These are phyloP conservation scores for Neogale vison DNA, from an alignment of 2,113 vertebrate genomes.

Conservation along the genomic window DNA sequence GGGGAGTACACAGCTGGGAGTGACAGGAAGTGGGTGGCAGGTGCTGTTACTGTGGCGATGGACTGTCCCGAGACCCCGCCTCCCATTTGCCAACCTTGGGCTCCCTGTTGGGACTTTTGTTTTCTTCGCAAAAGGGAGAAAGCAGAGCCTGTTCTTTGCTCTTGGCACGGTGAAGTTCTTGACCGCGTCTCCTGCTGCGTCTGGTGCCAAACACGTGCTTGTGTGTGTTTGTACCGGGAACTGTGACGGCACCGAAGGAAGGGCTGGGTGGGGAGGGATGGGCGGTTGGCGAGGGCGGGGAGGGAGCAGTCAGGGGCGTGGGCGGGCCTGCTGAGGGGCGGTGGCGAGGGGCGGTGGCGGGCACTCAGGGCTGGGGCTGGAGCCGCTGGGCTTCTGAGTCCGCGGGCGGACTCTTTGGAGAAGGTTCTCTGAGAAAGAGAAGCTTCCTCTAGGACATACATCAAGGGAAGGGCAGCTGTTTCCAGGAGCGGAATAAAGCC, in stretches of 20 bases:
- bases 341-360: fast-evolving
- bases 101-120: fast-evolving
- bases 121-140: not conserved
- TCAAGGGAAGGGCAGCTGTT: not conserved
- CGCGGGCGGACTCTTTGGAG: fast-evolving
- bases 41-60: not conserved
- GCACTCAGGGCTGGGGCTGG: not conserved
- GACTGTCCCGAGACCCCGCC: not conserved
- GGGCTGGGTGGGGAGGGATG: too few relatives aligned
- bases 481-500: not conserved
- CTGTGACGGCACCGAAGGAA: fast-evolving
- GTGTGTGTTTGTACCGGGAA: fast-evolving
- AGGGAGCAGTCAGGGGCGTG: fast-evolving
- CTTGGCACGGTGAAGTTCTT: too few relatives aligned
- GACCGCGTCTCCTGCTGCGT: not conserved
- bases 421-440: not conserved
- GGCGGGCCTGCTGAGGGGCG: not conserved
- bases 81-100: not conserved
- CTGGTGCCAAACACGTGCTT: too few relatives aligned
- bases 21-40: not conserved
- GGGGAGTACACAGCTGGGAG: not conserved
- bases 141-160: not conserved
- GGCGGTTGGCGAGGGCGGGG: too few relatives aligned
- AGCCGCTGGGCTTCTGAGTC: not conserved
- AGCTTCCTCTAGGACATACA: too few relatives aligned